Conservation (phyloP, 1,140 invertebrate genomes). For the Pseudomyrmex dendroicus region DNA sequence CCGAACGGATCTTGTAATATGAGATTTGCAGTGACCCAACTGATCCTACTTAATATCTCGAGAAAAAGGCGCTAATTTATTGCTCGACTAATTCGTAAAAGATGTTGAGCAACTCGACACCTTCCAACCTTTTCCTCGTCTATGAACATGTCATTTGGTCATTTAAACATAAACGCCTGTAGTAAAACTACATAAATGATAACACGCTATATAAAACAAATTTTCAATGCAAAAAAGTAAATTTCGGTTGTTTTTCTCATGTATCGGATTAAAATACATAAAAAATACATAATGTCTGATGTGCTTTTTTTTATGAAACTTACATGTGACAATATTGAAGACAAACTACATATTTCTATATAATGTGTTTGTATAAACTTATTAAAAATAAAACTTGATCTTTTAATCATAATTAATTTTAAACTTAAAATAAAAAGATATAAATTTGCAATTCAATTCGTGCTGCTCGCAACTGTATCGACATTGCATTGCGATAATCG, state of each 20-base stretch:
- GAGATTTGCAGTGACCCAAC: constrained; percentile 66
- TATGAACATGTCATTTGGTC: not conserved
- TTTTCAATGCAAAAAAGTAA: no score
- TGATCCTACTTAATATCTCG: constrained; percentile 60
- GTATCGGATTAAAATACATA: no score
- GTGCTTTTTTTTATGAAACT: no score
- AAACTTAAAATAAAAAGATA: no score
- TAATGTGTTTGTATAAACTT: not conserved
- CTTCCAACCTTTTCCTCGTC: constrained; percentile 5
- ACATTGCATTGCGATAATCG: not conserved
- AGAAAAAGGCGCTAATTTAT: constrained; percentile 67
- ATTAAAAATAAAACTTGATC: no score
- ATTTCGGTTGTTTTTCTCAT: no score
- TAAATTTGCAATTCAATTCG: not conserved
- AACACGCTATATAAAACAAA: not conserved
- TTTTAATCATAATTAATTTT: not conserved
- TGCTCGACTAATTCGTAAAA: constrained; percentile 69
- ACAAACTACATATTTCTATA: no score
- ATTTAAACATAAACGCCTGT: constrained; percentile 20
- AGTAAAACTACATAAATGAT: not conserved
- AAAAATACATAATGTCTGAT: no score
- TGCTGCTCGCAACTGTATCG: not conserved
- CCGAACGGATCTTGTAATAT: constrained; percentile 73
- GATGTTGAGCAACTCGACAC: constrained; percentile 59
- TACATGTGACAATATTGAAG: no score